Evolutionary conservation across 2,888 invertebrate genomes (phyloP).

Genomic region (Clostera curtula): DNA sequence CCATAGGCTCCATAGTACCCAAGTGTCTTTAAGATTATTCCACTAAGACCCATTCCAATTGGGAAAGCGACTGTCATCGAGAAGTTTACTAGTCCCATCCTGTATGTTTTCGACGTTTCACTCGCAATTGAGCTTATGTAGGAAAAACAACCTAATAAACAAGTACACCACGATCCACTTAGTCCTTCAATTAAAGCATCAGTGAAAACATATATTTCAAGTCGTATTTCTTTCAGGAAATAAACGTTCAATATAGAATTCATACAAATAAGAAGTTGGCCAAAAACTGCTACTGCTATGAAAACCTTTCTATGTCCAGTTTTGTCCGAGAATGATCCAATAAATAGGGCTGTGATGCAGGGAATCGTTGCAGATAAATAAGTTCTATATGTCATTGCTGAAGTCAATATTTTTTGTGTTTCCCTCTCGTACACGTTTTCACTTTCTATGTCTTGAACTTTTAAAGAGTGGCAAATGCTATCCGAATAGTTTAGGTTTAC

Average conservation of each 20-base stretch:
- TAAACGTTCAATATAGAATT: conserved; percentile 82
- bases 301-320: conserved; percentile 78
- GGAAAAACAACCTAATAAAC: conserved; percentile 23
- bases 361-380: conserved; percentile 83
- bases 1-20: conserved; percentile 28
- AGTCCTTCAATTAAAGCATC: conserved; percentile 25
- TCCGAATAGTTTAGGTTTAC: conserved; percentile 80
- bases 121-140: conserved; percentile 27
- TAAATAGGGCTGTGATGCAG: conserved; percentile 80
- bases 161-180: conserved; percentile 22
- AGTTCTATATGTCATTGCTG: conserved; percentile 84
- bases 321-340: conserved; percentile 81
- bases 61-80: conserved; percentile 26
- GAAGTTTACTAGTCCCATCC: conserved; percentile 29
- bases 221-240: conserved; percentile 80
- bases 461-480: conserved; percentile 80
- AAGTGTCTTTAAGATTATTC: conserved; percentile 21
- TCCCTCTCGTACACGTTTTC: conserved; percentile 55
- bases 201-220: conserved; percentile 68
- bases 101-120: conserved; percentile 24
- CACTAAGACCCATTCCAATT: conserved; percentile 25
- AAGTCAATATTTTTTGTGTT: conserved; percentile 79
- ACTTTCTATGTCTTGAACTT: conserved; percentile 74
- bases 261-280: conserved; percentile 80
- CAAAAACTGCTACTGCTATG: conserved; percentile 82